Evolutionary conservation across 2,797 vertebrate genomes (phyloP), one percentile per base, ranked within the genome.

Genomic region (Pseudopleuronectes americanus): DNA sequence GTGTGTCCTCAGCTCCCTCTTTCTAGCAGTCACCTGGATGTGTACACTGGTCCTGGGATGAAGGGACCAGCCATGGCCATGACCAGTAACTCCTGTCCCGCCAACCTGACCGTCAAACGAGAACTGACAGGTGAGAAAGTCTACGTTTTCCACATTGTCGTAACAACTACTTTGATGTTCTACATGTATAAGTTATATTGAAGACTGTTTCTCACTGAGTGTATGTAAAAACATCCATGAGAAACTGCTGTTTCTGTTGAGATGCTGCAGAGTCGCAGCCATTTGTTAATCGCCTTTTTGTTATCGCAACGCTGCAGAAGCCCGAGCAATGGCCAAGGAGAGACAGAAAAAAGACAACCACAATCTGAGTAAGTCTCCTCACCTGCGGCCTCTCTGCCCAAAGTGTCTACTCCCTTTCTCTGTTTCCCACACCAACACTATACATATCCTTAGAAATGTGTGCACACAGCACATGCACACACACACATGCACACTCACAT

Each of bases 261-360:
- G 5, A 47, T n/a, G 2, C 1, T 10, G 12, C 8, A 0, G 19
- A 52, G 60, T 73, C 5, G 68, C 66, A 55, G 78, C 53, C 61
- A 1, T 84, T 76, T 21, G 83, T 63, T 92, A 65, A 94, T 89
- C 59, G 2, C 57, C 57, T 23, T 88, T 88, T 88, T 94, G 90
- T 93, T 92, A 68, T 94, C 92, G 86, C 85, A 87, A 92, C 96
- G 95, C 96, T 71, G 83, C 96, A 16, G 98, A 99, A 93, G 96
- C 92, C 72, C 94, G 97, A 77, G 97, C 97, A 1, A 68, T 98
- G 94, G 98, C 95, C 45, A 99, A 99, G 70, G 98, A 99, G 86
- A 94, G 98, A 65, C 98, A 98, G 92, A 99, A 99, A 92, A 99
- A 99, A 88, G 98, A 99, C 91, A 99, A 99, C 94, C 98, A 99